Conservation (phyloP, 35 echinoderm and acorn worm species). For the Heliocidaris erythrogramma region DNA sequence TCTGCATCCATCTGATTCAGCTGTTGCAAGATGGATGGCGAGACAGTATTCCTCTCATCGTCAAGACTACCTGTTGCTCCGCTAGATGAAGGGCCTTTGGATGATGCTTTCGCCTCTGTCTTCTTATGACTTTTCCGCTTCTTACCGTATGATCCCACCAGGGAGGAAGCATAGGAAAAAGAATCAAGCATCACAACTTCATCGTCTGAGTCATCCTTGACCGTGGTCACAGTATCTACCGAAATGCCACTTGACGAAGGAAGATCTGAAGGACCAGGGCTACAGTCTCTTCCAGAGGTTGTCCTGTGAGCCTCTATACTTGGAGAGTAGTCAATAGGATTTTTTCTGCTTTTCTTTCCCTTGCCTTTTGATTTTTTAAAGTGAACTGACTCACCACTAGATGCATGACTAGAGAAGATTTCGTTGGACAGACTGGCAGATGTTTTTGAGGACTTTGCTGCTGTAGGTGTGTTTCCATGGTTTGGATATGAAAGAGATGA, state of each 20-base stretch:
- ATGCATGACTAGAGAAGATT: not conserved
- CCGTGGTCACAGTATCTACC: not conserved
- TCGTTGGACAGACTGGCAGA: not conserved
- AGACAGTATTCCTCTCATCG: conserved; percentile 14
- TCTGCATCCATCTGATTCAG: conserved; percentile 57
- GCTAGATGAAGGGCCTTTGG: not conserved
- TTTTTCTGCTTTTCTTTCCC: not conserved
- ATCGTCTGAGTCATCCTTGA: conserved; percentile 5
- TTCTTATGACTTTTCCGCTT: not conserved
- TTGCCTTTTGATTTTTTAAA: not conserved
- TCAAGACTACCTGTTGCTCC: not conserved
- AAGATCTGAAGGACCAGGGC: not conserved
- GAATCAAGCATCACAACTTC: not conserved
- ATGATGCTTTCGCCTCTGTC: not conserved
- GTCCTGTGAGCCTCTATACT: not conserved
- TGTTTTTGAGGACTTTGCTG: not conserved
- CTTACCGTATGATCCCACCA: not conserved
- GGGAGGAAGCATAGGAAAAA: not conserved
- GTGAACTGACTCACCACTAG: not conserved
- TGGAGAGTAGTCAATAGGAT: not conserved
- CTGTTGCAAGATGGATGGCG: conserved; percentile 20
- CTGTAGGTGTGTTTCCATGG: not conserved
- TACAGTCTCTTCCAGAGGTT: not conserved
- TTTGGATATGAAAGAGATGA: not conserved
- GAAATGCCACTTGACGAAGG: not conserved